These are phyloP conservation scores for Gambusia yucatana DNA, from an alignment of 2,797 vertebrate species.

Conservation along the genomic window DNA sequence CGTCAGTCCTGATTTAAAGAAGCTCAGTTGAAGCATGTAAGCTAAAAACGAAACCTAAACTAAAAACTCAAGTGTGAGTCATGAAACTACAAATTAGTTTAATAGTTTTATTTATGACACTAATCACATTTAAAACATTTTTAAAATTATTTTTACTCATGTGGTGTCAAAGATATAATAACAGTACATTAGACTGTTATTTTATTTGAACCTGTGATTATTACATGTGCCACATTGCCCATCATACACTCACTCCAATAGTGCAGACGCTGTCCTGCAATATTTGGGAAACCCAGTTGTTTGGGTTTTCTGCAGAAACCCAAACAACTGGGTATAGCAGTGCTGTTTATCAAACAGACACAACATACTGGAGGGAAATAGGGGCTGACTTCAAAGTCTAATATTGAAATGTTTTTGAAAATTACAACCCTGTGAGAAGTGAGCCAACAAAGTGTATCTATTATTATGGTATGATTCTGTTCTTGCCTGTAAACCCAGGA, in stretches of 20 bases:
- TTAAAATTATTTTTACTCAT: background rate
- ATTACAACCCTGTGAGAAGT: constrained; percentile 10
- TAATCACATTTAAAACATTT: background rate
- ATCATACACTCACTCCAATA: background rate
- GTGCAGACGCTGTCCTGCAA: background rate
- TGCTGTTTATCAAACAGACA: constrained; percentile 26
- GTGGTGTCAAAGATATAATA: background rate
- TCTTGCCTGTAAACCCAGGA: background rate
- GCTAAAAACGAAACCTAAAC: constrained; percentile 10
- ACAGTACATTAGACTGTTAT: background rate
- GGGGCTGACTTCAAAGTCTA: background rate
- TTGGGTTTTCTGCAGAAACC: constrained; percentile 10
- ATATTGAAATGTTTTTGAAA: constrained; percentile 11
- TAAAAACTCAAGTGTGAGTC: background rate
- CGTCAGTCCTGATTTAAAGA: constrained; percentile 41
- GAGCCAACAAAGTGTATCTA: constrained; percentile 8
- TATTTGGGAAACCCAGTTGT: background rate
- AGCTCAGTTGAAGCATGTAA: constrained; percentile 25
- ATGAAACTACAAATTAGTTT: background rate
- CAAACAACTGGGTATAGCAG: background rate
- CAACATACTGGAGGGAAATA: background rate
- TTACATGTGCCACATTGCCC: background rate
- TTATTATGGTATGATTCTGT: constrained; percentile 17
- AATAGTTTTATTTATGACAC: background rate
- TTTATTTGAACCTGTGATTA: background rate